phyloP scores from a whole-genome alignment of 2,113 vertebrate genomes.

The Gallinago media region DNA sequence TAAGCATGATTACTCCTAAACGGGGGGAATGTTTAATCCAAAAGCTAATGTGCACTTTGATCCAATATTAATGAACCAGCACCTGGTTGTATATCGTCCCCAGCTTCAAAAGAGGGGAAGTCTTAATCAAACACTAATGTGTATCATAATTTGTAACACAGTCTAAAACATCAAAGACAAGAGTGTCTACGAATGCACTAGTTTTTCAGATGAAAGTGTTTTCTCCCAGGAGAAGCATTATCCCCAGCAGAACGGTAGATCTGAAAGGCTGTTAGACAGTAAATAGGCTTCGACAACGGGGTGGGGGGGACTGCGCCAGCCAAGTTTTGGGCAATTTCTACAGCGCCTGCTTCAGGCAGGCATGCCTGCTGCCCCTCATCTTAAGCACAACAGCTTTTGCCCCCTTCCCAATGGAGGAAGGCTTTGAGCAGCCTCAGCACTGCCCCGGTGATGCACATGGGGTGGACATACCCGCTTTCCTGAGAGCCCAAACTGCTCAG shows the following conservation, averaged over 20 bases:
- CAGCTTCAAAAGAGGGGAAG: constrained; percentile 69
- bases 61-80: constrained; percentile 69
- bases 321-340: neutral
- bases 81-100: constrained; percentile 41
- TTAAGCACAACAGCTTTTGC: neutral
- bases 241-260: constrained; percentile 53
- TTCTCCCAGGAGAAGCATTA: constrained; percentile 63
- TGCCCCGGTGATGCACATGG: neutral
- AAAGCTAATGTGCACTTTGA: constrained; percentile 67
- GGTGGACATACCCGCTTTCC: neutral
- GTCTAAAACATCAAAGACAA: constrained; percentile 69
- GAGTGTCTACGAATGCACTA: constrained; percentile 8
- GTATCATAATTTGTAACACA: constrained; percentile 72
- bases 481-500: fast-evolving
- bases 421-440: neutral
- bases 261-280: constrained; percentile 45
- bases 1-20: constrained; percentile 60
- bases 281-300: neutral
- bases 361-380: neutral
- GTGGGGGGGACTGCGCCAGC: neutral
- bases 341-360: neutral
- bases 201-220: constrained; percentile 69
- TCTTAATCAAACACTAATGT: constrained; percentile 70
- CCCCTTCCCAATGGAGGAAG: neutral
- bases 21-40: constrained; percentile 58